Conservation (phyloP, 2,113 vertebrate genomes). For the Acanthisitta chloris region DNA sequence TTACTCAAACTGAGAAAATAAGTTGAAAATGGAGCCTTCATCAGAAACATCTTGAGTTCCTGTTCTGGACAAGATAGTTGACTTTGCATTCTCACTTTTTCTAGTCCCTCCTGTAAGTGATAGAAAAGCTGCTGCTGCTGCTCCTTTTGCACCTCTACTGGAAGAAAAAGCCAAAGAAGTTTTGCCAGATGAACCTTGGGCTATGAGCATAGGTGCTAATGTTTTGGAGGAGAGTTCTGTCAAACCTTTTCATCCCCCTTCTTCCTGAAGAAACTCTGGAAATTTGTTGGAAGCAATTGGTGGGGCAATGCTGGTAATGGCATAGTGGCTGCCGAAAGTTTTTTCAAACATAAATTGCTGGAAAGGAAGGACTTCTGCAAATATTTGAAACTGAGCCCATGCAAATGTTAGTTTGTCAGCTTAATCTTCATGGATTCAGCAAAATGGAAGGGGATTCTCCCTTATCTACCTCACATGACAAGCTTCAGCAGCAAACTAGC, state of each 20-base stretch:
- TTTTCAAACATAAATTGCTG: conserved; percentile 36
- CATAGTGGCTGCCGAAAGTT: neutral
- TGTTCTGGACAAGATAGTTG: neutral
- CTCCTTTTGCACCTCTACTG: neutral
- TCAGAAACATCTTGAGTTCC: neutral
- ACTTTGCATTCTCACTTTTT: neutral
- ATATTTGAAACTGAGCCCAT: neutral
- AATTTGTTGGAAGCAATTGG: neutral
- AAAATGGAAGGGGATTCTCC: neutral
- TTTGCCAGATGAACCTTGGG: neutral
- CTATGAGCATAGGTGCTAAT: neutral
- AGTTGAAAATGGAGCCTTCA: neutral
- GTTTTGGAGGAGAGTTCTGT: neutral
- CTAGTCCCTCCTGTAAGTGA: neutral
- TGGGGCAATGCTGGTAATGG: neutral
- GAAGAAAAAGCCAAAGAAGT: conserved; percentile 9
- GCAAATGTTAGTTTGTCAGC: conserved; percentile 18
- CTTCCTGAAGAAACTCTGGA: conserved; percentile 31
- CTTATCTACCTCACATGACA: neutral
- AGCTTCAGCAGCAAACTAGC: neutral
- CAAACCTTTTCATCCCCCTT: neutral
- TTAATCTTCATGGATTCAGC: neutral
- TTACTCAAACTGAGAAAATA: neutral
- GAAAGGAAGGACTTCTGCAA: neutral
- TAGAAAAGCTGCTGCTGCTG: neutral